Conservation (phyloP, 2,888 invertebrate genomes). For the Gnatocerus cornutus region DNA sequence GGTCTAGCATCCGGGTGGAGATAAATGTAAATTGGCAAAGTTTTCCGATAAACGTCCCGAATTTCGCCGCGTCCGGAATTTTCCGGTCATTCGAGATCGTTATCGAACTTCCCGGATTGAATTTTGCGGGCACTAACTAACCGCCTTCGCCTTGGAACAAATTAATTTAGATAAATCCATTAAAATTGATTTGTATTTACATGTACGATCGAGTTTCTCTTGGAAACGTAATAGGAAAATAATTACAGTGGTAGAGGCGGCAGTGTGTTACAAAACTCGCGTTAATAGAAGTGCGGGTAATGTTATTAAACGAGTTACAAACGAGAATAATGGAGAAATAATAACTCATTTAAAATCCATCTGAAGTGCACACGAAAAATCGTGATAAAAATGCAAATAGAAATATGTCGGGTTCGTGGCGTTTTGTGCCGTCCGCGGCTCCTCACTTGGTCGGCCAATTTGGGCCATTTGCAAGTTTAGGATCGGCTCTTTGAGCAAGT, state of each 20-base stretch:
- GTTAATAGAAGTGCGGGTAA: constrained; percentile 46
- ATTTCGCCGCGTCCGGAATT: constrained; percentile 30
- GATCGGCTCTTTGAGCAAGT: background rate
- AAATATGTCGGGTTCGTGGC: background rate
- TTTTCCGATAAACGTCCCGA: constrained; percentile 32
- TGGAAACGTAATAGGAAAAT: constrained; percentile 32
- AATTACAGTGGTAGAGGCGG: constrained; percentile 37
- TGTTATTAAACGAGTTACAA: constrained; percentile 52
- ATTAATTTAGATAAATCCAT: constrained; percentile 39
- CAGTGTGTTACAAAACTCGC: constrained; percentile 36
- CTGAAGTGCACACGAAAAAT: constrained; percentile 59
- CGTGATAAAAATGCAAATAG: constrained; percentile 63
- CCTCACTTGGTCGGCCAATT: background rate
- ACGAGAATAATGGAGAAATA: constrained; percentile 61
- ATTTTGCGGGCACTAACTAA: constrained; percentile 21
- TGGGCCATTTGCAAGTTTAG: background rate
- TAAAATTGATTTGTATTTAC: constrained; percentile 26
- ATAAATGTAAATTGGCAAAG: constrained; percentile 33
- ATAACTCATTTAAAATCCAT: constrained; percentile 62
- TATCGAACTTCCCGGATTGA: constrained; percentile 30
- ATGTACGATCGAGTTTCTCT: constrained; percentile 25
- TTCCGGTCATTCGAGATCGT: constrained; percentile 31
- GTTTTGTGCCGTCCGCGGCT: too few species aligned
- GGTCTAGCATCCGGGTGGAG: constrained; percentile 10
- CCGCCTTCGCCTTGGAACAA: constrained; percentile 11